phyloP scores from a whole-genome alignment of 2,797 vertebrate species.

The Pelochelys cantorii region DNA sequence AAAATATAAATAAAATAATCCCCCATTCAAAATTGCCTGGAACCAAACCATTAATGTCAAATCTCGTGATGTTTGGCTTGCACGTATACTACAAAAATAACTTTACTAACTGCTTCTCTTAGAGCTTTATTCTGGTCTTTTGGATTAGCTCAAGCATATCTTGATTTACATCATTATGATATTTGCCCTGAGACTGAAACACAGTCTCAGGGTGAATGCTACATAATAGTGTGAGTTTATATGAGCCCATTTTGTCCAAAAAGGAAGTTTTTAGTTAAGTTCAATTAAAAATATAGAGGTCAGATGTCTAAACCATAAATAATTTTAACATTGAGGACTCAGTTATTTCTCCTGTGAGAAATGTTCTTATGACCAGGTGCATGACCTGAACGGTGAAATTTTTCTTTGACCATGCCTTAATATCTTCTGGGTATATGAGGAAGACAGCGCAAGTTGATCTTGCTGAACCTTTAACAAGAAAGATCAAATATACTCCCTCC shows the following conservation, averaged over 20 bases:
- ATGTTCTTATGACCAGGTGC: background rate
- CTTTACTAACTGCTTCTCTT: conserved; percentile 13
- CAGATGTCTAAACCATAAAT: background rate
- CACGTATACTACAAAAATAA: background rate
- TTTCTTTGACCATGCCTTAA: background rate
- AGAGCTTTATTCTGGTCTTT: conserved; percentile 67
- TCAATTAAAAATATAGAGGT: background rate
- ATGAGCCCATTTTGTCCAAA: background rate
- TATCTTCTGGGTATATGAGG: background rate
- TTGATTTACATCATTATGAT: conserved; percentile 59
- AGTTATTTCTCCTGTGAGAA: background rate
- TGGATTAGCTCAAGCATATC: conserved; percentile 70
- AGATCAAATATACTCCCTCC: background rate
- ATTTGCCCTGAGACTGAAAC: conserved; percentile 23
- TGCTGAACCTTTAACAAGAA: background rate
- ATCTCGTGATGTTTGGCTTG: conserved; percentile 37
- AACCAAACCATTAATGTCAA: conserved; percentile 63
- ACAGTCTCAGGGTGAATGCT: background rate
- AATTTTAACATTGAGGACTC: background rate
- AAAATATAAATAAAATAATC: conserved; percentile 53
- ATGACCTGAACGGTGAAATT: background rate
- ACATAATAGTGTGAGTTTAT: background rate
- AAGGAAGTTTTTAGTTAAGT: background rate
- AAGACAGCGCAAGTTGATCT: background rate
- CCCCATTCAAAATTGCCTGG: conserved; percentile 67